These are phyloP conservation scores for Dorcus hopei DNA, from an alignment of 2,888 invertebrate genomes.

Conservation along the genomic window DNA sequence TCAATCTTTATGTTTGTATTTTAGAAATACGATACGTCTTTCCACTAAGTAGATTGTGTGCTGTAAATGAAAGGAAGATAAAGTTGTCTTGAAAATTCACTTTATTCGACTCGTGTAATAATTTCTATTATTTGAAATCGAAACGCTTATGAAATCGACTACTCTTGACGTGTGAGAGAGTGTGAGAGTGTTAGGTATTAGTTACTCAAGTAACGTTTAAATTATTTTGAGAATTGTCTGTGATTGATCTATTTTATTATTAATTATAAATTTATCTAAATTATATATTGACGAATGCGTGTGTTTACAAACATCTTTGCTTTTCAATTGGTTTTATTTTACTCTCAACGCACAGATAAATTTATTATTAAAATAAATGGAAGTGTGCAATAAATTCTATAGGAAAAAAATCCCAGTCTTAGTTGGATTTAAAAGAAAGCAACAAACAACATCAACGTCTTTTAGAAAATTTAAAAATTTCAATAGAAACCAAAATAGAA, in stretches of 20 bases:
- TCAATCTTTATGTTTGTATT: constrained; percentile 23
- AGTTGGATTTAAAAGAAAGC: too few species aligned
- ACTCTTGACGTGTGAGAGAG: constrained; percentile 14
- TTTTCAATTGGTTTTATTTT: too few species aligned
- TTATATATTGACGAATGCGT: constrained; percentile 3
- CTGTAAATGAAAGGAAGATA: not conserved
- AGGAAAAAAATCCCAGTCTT: too few species aligned
- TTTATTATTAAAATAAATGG: too few species aligned
- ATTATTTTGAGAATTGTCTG: constrained; percentile 52
- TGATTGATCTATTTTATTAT: constrained; percentile 50
- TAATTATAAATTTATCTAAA: constrained; percentile 36
- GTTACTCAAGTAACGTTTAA: constrained; percentile 30
- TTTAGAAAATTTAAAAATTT: too few species aligned
- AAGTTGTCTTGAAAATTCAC: not conserved
- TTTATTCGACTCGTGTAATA: too few species aligned
- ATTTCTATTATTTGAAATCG: too few species aligned
- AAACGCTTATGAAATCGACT: constrained; percentile 4
- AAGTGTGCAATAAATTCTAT: too few species aligned
- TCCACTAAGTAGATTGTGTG: constrained; percentile 24
- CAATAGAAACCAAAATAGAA: too few species aligned
- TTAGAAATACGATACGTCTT: constrained; percentile 32
- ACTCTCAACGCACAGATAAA: too few species aligned
- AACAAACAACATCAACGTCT: too few species aligned
- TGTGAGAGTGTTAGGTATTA: constrained; percentile 26
- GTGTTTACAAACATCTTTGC: constrained; percentile 4